A percentile compares a stretch with the other conserved stretches of the same genome.
Evolutionary conservation across 2,113 vertebrate genomes (phyloP).

Genomic region (Ptychochromis oligacanthus): DNA sequence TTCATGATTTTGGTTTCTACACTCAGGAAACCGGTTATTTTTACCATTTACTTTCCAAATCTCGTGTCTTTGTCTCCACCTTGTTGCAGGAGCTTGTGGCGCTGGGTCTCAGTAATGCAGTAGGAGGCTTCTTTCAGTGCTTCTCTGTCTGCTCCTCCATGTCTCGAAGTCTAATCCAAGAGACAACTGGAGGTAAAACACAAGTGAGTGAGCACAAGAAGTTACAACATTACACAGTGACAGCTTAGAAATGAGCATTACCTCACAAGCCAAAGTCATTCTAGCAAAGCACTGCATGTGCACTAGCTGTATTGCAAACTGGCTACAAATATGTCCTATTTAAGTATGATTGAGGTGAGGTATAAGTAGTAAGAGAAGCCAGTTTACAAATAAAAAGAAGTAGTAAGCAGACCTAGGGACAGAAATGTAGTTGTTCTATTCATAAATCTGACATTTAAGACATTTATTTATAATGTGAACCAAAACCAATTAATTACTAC

Average conservation of each 20-base stretch:
- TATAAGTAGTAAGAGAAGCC: no score
- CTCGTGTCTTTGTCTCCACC: not conserved
- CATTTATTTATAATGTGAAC: not conserved
- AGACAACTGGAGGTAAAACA: constrained; percentile 93
- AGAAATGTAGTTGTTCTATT: no score
- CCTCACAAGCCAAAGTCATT: not conserved
- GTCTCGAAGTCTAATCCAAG: constrained; percentile 94
- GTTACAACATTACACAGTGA: not conserved
- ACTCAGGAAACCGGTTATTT: not conserved
- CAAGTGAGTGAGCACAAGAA: constrained; percentile 64
- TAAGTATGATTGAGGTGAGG: no score
- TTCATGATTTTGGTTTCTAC: not conserved
- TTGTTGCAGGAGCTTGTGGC: constrained; percentile 90
- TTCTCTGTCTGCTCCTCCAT: constrained; percentile 93
- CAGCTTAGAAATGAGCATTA: not conserved
- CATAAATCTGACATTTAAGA: not conserved
- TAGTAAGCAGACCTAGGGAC: not conserved
- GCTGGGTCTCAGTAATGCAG: constrained; percentile 88
- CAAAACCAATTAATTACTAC: not conserved
- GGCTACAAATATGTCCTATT: not conserved
- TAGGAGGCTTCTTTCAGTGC: constrained; percentile 93
- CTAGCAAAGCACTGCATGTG: not conserved
- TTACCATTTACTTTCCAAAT: not conserved
- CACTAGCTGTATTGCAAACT: not conserved
- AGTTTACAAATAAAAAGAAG: not conserved